Evolutionary conservation across 1,140 invertebrate genomes (phyloP), one percentile per base, ranked within the genome.

Genomic region (Orussus abietinus): DNA sequence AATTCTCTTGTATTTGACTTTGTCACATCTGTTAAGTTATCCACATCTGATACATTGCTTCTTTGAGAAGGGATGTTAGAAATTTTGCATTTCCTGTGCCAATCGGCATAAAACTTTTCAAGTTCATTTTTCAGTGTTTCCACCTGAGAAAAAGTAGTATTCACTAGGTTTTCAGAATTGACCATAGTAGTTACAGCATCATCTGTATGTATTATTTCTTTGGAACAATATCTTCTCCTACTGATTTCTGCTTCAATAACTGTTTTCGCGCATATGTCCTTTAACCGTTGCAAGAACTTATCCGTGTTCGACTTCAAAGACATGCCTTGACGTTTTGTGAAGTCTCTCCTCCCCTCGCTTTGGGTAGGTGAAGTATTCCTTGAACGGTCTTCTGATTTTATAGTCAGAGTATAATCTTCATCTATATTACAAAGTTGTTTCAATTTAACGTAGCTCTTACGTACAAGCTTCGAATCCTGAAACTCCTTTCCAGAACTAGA

Each of bases 401-500:
- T n/a, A 5, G 28, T 34, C 15, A 38, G 7, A 2, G 20, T 20
- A 2, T 51, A 47, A 38, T 55, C 53, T 31, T 49, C 31, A 13
- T 52, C 38, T 1, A 49, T 4, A 32, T 30, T 1, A 42, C 4
- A 37, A 9, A 30, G 10, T 19, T 31, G 9, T 40, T 36, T 29
- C 5, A 41, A 29, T 15, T 36, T n/a, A 3, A 43, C 28, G 7
- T 36, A 22, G 10, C 13, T 49, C 3, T 39, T 31, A 10, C 26
- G 26, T 12, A 53, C 25, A 1, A 31, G 30, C 11, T 42, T 49
- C 5, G 13, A 20, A 7, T 41, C 45, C 6, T 47, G 36, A 38
- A 62, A 62, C 49, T 66, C 56, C 31, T 42, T 47, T 3, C 36
- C 38, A n/a, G 55, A 59, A 39, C 41, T 59, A 2, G 53, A 46